These are phyloP conservation scores for Atlantisia rogersi DNA, from an alignment of 2,113 vertebrate genomes.

Conservation along the genomic window DNA sequence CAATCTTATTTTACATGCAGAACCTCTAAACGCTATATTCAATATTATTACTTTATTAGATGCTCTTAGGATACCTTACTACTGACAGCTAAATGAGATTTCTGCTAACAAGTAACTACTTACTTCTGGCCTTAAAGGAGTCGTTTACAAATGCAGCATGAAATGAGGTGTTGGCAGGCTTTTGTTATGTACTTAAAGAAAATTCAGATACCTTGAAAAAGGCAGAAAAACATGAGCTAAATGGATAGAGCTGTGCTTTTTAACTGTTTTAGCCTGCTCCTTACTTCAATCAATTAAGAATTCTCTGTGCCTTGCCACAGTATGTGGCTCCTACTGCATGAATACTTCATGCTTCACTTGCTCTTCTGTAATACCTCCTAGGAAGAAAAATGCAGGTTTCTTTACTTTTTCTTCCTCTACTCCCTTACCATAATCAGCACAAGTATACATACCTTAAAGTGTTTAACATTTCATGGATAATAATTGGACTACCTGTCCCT, in stretches of 20 bases:
- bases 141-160: slow-evolving; percentile 27
- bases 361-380: slow-evolving; percentile 5
- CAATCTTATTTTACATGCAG: not conserved
- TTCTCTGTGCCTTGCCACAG: slow-evolving; percentile 38
- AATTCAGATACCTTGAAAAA: slow-evolving; percentile 15
- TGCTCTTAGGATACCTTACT: slow-evolving; percentile 11
- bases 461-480: not conserved
- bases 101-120: slow-evolving; percentile 22
- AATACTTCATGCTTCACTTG: slow-evolving; percentile 31
- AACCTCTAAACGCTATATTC: not conserved
- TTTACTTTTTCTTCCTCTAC: not conserved
- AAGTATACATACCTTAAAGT: not conserved
- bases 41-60: slow-evolving; percentile 42
- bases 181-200: slow-evolving; percentile 24
- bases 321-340: slow-evolving; percentile 24
- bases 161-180: slow-evolving; percentile 19
- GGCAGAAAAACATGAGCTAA: not conserved
- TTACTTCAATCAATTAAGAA: slow-evolving; percentile 39
- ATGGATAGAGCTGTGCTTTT: slow-evolving; percentile 5
- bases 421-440: not conserved
- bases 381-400: not conserved
- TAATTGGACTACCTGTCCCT: not conserved
- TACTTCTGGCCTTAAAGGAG: slow-evolving; percentile 13
- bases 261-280: not conserved
- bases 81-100: slow-evolving; percentile 40